Percentiles rank a stretch among this genome's conserved stretches.
phyloP scores from a whole-genome alignment of 2,888 invertebrate genomes.

The Sericinus montela region DNA sequence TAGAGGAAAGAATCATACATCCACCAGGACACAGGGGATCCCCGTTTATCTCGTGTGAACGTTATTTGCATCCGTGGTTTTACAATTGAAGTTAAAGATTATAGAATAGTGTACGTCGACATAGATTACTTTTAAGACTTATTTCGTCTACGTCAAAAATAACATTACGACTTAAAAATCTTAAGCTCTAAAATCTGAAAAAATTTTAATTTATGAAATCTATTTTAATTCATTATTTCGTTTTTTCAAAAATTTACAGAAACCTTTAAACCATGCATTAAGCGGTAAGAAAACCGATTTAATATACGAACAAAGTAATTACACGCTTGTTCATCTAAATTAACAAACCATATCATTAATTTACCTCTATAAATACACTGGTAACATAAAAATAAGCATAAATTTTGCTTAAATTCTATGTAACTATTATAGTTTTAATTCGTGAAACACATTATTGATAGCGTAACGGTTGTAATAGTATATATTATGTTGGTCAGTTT shows the following conservation, averaged over 20 bases:
- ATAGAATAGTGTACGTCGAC: too few relatives aligned
- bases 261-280: constrained; percentile 46
- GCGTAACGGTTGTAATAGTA: constrained; percentile 12
- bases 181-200: too few relatives aligned
- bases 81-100: too few relatives aligned
- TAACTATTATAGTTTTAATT: constrained; percentile 15
- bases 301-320: constrained; percentile 53
- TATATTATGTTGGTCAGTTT: constrained; percentile 12
- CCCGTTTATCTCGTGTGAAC: too few relatives aligned
- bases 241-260: neutral
- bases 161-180: too few relatives aligned
- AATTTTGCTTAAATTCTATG: constrained; percentile 23
- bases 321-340: constrained; percentile 61
- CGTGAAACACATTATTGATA: constrained; percentile 18
- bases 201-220: too few relatives aligned
- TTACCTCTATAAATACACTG: constrained; percentile 40
- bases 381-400: constrained; percentile 21
- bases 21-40: too few relatives aligned
- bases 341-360: constrained; percentile 58
- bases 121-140: too few relatives aligned
- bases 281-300: constrained; percentile 54
- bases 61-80: too few relatives aligned
- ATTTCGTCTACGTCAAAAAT: too few relatives aligned
- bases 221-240: too few relatives aligned
- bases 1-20: too few relatives aligned